phyloP scores from a whole-genome alignment of 2,797 vertebrate genomes.

The Bryconaethiops microstoma region DNA sequence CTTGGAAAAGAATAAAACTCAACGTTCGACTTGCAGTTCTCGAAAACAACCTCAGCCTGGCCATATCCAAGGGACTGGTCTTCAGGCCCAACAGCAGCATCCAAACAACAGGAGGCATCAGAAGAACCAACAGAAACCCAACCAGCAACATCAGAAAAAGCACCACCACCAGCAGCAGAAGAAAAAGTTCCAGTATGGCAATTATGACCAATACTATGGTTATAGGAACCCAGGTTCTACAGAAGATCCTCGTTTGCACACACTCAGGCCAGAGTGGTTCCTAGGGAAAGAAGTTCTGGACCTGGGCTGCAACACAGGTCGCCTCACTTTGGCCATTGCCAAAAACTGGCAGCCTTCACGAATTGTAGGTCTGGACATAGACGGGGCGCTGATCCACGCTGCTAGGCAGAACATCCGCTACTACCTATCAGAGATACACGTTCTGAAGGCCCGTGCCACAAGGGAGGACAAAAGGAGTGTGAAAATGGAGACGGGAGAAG shows the following conservation, averaged over 20 bases:
- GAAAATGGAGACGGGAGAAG: neutral
- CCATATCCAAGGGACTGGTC: conserved; percentile 64
- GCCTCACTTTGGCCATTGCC: conserved; percentile 89
- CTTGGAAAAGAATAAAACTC: conserved; percentile 47
- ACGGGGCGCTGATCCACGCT: conserved; percentile 80
- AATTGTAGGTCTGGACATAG: conserved; percentile 91
- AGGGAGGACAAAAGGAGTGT: conserved; percentile 51
- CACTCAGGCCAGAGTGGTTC: conserved; percentile 88
- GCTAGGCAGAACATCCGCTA: conserved; percentile 92
- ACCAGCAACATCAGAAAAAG: conserved; percentile 36
- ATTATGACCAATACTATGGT: conserved; percentile 94
- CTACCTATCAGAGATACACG: conserved; percentile 85
- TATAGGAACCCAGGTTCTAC: conserved; percentile 88
- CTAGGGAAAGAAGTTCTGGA: conserved; percentile 86
- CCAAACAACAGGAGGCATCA: conserved; percentile 39
- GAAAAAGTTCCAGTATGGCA: conserved; percentile 90
- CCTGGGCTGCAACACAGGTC: conserved; percentile 91
- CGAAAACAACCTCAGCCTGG: conserved; percentile 61
- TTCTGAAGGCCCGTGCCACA: conserved; percentile 68
- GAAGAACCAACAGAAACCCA: conserved; percentile 42
- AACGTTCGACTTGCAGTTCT: conserved; percentile 4
- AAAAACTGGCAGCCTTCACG: conserved; percentile 81
- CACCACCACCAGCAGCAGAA: conserved; percentile 60
- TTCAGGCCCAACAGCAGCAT: conserved; percentile 49
- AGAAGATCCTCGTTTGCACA: conserved; percentile 82